phyloP scores from a whole-genome alignment of 2,797 vertebrate species.

The Lutjanus campechanus region DNA sequence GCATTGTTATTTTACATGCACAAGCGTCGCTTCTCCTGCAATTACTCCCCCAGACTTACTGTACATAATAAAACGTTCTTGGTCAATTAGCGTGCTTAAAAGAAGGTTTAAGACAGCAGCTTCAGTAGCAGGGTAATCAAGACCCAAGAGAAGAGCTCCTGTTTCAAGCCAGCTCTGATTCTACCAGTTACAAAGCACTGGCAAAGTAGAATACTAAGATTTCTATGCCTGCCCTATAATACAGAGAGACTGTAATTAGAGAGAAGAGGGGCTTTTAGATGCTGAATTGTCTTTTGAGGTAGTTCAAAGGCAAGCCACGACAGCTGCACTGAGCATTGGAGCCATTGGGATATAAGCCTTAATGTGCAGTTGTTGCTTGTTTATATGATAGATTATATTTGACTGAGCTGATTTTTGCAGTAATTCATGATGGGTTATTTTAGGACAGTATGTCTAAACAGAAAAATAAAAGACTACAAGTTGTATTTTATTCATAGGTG shows the following conservation, averaged over 20 bases:
- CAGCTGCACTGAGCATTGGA: slow-evolving; percentile 67
- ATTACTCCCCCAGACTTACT: slow-evolving; percentile 27
- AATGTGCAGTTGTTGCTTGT: slow-evolving; percentile 61
- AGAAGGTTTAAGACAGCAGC: slow-evolving; percentile 49
- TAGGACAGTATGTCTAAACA: slow-evolving; percentile 21
- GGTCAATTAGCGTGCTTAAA: slow-evolving; percentile 61
- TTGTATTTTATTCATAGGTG: neutral
- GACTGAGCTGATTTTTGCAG: slow-evolving; percentile 19
- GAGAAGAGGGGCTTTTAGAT: slow-evolving; percentile 78
- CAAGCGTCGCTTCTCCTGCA: slow-evolving; percentile 23
- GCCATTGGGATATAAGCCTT: slow-evolving; percentile 40
- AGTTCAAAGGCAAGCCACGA: slow-evolving; percentile 77
- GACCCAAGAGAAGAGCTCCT: slow-evolving; percentile 54
- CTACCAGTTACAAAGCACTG: slow-evolving; percentile 68
- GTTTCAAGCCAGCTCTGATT: slow-evolving; percentile 66
- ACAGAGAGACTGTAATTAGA: slow-evolving; percentile 79
- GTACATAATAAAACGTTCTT: slow-evolving; percentile 40
- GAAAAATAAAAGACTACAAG: slow-evolving; percentile 17
- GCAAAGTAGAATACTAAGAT: slow-evolving; percentile 70
- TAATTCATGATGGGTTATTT: slow-evolving; percentile 12
- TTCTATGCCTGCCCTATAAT: slow-evolving; percentile 78
- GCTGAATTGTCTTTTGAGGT: slow-evolving; percentile 83
- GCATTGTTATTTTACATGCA: neutral
- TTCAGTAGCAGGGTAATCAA: slow-evolving; percentile 58
- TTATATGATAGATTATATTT: slow-evolving; percentile 38